Base-by-base conservation (phyloP, 2,888 invertebrate species). In the Epistrophella euchroma region DNA sequence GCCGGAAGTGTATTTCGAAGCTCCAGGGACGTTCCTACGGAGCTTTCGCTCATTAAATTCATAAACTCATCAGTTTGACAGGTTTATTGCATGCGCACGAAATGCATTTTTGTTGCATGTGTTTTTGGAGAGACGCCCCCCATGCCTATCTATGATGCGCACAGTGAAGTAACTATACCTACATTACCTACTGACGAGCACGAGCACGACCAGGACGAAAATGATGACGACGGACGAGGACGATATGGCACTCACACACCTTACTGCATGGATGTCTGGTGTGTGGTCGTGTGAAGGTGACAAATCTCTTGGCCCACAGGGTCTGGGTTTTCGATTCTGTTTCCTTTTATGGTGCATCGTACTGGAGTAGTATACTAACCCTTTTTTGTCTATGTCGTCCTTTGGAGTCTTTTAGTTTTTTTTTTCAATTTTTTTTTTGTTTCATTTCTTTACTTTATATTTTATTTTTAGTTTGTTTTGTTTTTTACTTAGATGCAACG, bases 11-110 rank as follows among this genome's bases (percentile, higher is more conserved):
- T 47, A 37, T 74, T 56, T 64, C 45, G 50, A 82, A 82, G 86
- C 82, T 86, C 74, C 86, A 78, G 82, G 86, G 86, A 81, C 81
- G 73, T 86, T 40, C 70, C 60, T 43, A 5, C 45, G 37, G 82
- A 86, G 86, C 86, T 86, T 86, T 86, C 77, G 73, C 81, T 86
- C 86, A 86, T 86, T 78, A 74, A 86, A 82, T 86, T 86, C 86
- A 86, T 86, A 82, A 82, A 86, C 82, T 86, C 82, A 60, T 82
- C 86, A 86, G 74, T 74, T 77, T 86, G 86, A 86, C 86, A 86
- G 86, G 86, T 86, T 86, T 86, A 86, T 86, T 86, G 86, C 86
- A 86, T 86, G 86, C 86, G 86, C 86, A 86, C 45, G 40, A 58
- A 82, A 82, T 81, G 82, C 81, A 82, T 64, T 86, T 68, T 35